Evolutionary conservation across 1,140 invertebrate genomes (phyloP), one percentile per base, ranked within the genome.

Genomic region (Helicoverpa armigera): DNA sequence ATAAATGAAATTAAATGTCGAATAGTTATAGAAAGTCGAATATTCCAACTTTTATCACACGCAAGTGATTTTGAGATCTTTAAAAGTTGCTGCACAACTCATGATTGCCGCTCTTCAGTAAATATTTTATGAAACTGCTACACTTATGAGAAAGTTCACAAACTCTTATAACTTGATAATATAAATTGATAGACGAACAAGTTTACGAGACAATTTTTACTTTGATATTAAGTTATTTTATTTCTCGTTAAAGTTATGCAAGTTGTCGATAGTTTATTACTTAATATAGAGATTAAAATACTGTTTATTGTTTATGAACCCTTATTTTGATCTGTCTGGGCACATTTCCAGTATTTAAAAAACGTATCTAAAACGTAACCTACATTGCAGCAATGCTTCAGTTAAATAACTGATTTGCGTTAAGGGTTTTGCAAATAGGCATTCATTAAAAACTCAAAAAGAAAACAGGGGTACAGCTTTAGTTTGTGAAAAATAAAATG

Each of bases 101-200:
- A n/a, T 56, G 13, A 16, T 56, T 14, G 61, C 61, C 11, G 29
- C 29, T 35, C n/a, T 35, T 13, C 14, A 63, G 31, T 63, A 63
- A 63, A 29, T 63, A 63, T 63, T 63, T 63, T 35, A 31, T 35
- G 61, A 35, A 63, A 63, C 13, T 63, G 31, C 31, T 63, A 63
- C 13, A 63, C 61, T 63, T 43, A 31, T 14, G 61, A 35, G 61
- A 35, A 63, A 63, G 29, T 63, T 14, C 13, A 63, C 12, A 35
- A 35, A 29, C 54, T 56, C 14, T 14, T 35, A 12, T 14, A 63
- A 13, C 11, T 35, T 63, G 31, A 14, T 63, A 63, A 63, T 35
- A 63, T 29, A 63, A 35, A 63, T 63, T 63, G 23, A 63, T 35
- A 63, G 13, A 35, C 31, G n/a, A 14, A 14, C 11, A 43, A 7